phyloP scores from a whole-genome alignment of 2,888 invertebrate species.

The Meta bourneti region DNA sequence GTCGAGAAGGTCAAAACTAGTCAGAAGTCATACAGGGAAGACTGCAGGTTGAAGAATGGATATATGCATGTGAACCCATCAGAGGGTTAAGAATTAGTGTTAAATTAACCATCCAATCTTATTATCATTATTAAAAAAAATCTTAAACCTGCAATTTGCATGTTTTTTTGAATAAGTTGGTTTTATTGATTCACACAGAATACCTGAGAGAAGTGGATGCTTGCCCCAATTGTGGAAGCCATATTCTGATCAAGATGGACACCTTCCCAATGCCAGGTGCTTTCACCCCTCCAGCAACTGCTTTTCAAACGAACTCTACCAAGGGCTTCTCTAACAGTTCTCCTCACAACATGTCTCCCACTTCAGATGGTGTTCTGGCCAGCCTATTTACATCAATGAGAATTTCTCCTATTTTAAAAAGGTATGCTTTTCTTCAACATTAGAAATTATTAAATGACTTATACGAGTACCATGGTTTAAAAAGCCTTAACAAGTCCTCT shows the following conservation, averaged over 20 bases:
- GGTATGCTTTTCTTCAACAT: slow-evolving; percentile 10
- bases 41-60: too few species aligned
- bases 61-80: too few species aligned
- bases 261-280: slow-evolving; percentile 57
- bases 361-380: slow-evolving; percentile 42
- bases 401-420: slow-evolving; percentile 66
- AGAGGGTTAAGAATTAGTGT: too few species aligned
- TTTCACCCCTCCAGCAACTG: slow-evolving; percentile 10
- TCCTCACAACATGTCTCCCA: slow-evolving; percentile 34
- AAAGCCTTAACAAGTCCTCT: too few species aligned
- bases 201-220: slow-evolving; percentile 61
- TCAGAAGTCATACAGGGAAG: too few species aligned
- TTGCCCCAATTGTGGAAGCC: slow-evolving; percentile 69
- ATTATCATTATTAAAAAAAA: too few species aligned
- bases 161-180: too few species aligned
- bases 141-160: too few species aligned
- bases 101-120: too few species aligned
- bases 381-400: slow-evolving; percentile 64
- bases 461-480: neutral
- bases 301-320: neutral
- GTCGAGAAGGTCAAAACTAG: too few species aligned
- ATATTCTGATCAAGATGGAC: slow-evolving; percentile 63
- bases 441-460: neutral
- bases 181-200: neutral
- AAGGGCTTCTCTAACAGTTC: slow-evolving; percentile 20